Evolutionary conservation across 2,888 invertebrate species (phyloP), one percentile per base, ranked within the genome.

Genomic region (Trissonchulus latispiculum): DNA sequence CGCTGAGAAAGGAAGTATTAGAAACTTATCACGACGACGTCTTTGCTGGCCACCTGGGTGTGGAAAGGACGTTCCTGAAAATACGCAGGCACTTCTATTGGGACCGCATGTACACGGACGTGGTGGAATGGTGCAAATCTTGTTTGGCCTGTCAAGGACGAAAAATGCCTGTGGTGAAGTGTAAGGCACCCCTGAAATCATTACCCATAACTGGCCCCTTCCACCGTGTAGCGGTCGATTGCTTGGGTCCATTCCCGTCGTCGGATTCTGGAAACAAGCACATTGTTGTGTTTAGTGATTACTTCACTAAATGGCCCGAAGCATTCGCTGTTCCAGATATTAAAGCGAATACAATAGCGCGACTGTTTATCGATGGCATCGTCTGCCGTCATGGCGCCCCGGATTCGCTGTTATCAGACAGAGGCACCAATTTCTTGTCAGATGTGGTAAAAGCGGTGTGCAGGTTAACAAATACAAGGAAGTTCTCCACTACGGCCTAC

Each of bases 271-370:
- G 71, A 15, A 77, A 79, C 28, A 73, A 76, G 62, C 78, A 78
- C 36, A 75, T 79, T 33, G 36, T 78, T 15, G 75, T 73, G 1
- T 72, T 75, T 1, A 76, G 74, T n/a, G 73, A 75, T 69, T 73
- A 77, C 31, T 74, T 77, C 1, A 75, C 77, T 2, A 73, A 75
- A 28, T 79, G 62, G 68, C 68, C 69, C 74, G 8, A 77, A 78
- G 75, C 75, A 73, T 33, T 81, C 61, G 76, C 81, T 2, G 68
- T 81, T 35, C 77, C 78, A 0, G 77, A 80, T 36, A 80, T 80
- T 61, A 77, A 77, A 59, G 78, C 81, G 0, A 74, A 73, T n/a
- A 80, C 79, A 0, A 76, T 80, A 28, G 79, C 80, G 0, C 73
- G 73, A 33, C 73, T 76, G 29, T 61, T 79, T 31, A 71, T 75